Evolutionary conservation across 2,113 vertebrate species (phyloP).

Genomic region (Chelonoidis abingdonii): DNA sequence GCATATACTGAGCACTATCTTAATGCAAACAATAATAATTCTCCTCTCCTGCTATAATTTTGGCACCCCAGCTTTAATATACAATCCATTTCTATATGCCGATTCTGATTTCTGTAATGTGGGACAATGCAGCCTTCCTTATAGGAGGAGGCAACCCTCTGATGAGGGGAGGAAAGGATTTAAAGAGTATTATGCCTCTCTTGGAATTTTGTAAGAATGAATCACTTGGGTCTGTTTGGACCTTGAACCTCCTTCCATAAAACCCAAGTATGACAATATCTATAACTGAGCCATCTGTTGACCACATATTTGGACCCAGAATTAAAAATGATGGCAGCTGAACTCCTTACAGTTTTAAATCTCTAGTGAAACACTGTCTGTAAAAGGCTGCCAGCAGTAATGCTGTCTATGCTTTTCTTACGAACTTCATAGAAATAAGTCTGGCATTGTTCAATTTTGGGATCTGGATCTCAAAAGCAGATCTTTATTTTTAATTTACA

Average conservation of each 20-base stretch:
- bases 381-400: neutral
- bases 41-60: conserved; percentile 24
- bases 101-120: conserved; percentile 56
- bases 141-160: conserved; percentile 21
- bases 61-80: neutral
- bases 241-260: conserved; percentile 41
- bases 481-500: neutral
- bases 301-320: neutral
- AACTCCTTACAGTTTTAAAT: neutral
- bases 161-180: conserved; percentile 50
- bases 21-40: neutral
- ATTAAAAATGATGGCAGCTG: conserved; percentile 19
- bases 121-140: conserved; percentile 51
- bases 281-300: conserved; percentile 54
- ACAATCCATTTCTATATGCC: neutral
- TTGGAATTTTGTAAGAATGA: conserved; percentile 53
- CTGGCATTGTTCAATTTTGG: neutral
- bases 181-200: conserved; percentile 49
- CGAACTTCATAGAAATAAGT: neutral
- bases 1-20: rapidly evolving
- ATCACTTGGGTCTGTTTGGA: conserved; percentile 55
- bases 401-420: neutral
- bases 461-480: neutral
- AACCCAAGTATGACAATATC: neutral
- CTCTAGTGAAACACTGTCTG: rapidly evolving